Conservation (phyloP, 2,888 invertebrate species). For the Diarsia rubi region DNA sequence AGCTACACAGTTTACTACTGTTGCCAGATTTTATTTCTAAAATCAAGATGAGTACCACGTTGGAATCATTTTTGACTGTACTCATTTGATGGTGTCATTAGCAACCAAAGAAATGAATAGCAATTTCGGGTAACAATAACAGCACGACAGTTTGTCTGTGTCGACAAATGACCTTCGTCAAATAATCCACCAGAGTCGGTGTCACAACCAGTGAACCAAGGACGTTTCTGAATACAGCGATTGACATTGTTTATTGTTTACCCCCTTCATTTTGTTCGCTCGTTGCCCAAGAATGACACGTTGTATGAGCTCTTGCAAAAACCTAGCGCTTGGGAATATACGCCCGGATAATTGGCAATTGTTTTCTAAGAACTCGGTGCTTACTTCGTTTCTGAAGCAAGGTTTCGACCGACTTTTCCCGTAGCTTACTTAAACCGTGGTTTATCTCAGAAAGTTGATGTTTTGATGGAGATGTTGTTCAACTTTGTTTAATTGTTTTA, state of each 20-base stretch:
- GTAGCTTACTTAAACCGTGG: slow-evolving; percentile 32
- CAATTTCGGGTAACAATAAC: slow-evolving; percentile 38
- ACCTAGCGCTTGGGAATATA: slow-evolving; percentile 75
- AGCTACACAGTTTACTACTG: background rate
- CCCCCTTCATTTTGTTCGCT: slow-evolving; percentile 75
- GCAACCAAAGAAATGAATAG: slow-evolving; percentile 10
- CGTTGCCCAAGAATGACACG: slow-evolving; percentile 77
- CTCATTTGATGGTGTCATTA: slow-evolving; percentile 38
- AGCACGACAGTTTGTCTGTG: slow-evolving; percentile 32
- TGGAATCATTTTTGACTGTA: slow-evolving; percentile 21
- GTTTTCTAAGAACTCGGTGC: slow-evolving; percentile 69
- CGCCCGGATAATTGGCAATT: slow-evolving; percentile 74
- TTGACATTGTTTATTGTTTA: slow-evolving; percentile 84
- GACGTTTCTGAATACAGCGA: slow-evolving; percentile 76
- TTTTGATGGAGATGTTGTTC: slow-evolving; percentile 16
- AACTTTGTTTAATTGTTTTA: slow-evolving; percentile 30
- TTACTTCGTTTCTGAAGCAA: slow-evolving; percentile 55
- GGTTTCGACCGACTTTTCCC: slow-evolving; percentile 46
- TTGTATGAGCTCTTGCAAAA: slow-evolving; percentile 72
- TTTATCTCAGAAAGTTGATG: slow-evolving; percentile 41
- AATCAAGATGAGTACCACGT: slow-evolving; percentile 20
- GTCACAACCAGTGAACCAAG: slow-evolving; percentile 73
- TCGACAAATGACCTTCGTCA: slow-evolving; percentile 50
- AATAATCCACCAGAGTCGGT: slow-evolving; percentile 51
- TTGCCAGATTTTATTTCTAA: slow-evolving; percentile 21